A percentile compares a stretch with the other conserved stretches of the same genome.
These are phyloP conservation scores for Pinctada fucata DNA, from an alignment of 2,888 invertebrate species.

Conservation along the genomic window DNA sequence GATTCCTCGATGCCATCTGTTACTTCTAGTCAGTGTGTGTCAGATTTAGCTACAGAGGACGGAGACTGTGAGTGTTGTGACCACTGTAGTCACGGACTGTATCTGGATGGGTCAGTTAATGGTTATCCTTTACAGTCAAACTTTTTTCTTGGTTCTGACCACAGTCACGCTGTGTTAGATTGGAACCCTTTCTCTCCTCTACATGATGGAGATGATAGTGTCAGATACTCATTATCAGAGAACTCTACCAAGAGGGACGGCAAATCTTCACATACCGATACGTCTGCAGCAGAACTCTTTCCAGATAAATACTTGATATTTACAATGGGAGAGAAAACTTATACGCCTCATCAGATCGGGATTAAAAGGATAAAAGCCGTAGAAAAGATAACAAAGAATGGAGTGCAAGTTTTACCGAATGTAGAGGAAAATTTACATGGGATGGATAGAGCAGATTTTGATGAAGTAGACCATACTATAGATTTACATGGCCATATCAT, in stretches of 20 bases:
- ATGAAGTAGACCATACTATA: slow-evolving; percentile 87
- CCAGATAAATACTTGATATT: slow-evolving; percentile 86
- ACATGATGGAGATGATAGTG: background rate
- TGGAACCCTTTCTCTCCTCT: slow-evolving; percentile 15
- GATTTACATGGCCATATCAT: slow-evolving; percentile 92
- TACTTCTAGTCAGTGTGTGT: background rate
- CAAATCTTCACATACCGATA: background rate
- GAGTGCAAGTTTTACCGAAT: slow-evolving; percentile 57
- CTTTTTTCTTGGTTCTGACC: slow-evolving; percentile 24
- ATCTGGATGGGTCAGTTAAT: slow-evolving; percentile 32
- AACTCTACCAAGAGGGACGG: background rate
- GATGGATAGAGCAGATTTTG: slow-evolving; percentile 72
- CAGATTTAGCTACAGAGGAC: background rate
- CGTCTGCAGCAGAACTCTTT: slow-evolving; percentile 6
- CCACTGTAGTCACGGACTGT: slow-evolving; percentile 34
- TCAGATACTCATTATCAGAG: background rate
- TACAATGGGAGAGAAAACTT: slow-evolving; percentile 89
- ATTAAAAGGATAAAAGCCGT: slow-evolving; percentile 82
- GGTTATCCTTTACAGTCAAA: slow-evolving; percentile 36
- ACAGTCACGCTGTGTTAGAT: slow-evolving; percentile 20
- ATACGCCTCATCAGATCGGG: slow-evolving; percentile 90
- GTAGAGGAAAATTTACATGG: slow-evolving; percentile 60
- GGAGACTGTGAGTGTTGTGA: slow-evolving; percentile 15
- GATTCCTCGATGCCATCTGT: background rate
- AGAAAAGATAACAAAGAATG: slow-evolving; percentile 52